phyloP scores from a whole-genome alignment of 2,888 invertebrate genomes.

The Polydrusus cervinus region DNA sequence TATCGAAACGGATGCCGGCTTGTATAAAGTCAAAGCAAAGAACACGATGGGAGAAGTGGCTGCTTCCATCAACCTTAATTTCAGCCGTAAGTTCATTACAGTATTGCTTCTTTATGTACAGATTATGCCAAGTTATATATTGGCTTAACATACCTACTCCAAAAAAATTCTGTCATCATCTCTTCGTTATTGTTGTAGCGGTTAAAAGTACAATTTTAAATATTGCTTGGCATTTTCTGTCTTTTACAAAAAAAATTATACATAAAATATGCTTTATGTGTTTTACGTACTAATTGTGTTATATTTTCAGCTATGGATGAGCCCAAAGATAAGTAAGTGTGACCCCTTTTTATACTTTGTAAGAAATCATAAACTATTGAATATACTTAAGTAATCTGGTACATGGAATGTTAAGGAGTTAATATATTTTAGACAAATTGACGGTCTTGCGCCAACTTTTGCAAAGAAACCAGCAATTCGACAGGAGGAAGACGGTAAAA shows the following conservation, averaged over 20 bases:
- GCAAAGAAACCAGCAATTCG: slow-evolving; percentile 97
- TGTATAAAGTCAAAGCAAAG: slow-evolving; percentile 97
- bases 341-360: slow-evolving; percentile 27
- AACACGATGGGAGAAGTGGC: slow-evolving; percentile 98
- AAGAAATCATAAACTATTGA: background rate
- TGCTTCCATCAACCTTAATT: slow-evolving; percentile 97
- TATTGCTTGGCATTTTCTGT: slow-evolving; percentile 1
- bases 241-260: background rate
- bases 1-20: slow-evolving; percentile 95
- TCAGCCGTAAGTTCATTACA: slow-evolving; percentile 88
- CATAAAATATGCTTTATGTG: slow-evolving; percentile 7
- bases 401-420: slow-evolving; percentile 12
- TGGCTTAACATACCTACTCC: background rate
- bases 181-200: no score
- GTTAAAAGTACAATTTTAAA: background rate
- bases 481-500: slow-evolving; percentile 97
- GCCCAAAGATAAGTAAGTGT: slow-evolving; percentile 94
- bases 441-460: slow-evolving; percentile 97
- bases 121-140: slow-evolving; percentile 12
- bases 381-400: background rate
- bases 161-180: background rate
- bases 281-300: slow-evolving; percentile 51
- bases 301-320: slow-evolving; percentile 92
- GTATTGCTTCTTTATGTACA: slow-evolving; percentile 48
- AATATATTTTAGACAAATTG: slow-evolving; percentile 87